Evolutionary conservation across 2,888 invertebrate genomes (phyloP).

Genomic region (Shargacucullia verbasci): DNA sequence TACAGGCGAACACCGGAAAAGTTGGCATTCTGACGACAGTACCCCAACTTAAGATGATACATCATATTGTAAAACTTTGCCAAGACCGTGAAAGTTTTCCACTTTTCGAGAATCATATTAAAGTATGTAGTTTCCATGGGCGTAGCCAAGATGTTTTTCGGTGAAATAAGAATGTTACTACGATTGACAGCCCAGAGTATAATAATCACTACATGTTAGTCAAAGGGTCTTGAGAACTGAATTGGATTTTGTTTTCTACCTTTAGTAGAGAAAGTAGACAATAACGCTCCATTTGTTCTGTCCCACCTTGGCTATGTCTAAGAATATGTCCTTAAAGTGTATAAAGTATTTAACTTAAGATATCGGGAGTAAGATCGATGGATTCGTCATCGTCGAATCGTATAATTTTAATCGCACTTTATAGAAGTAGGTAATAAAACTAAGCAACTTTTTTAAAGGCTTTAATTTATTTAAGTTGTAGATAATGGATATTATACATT

Average conservation of each 20-base stretch:
- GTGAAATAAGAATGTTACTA: not conserved
- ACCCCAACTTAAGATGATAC: constrained; percentile 76
- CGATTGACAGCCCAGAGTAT: not conserved
- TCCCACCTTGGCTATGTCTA: constrained; percentile 9
- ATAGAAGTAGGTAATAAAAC: constrained; percentile 31
- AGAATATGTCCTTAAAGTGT: constrained; percentile 15
- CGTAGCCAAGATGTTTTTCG: constrained; percentile 18
- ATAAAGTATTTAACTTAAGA: constrained; percentile 27
- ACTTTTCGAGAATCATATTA: constrained; percentile 23
- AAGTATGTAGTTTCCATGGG: constrained; percentile 20
- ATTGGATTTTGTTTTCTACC: not conserved
- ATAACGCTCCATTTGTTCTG: not conserved
- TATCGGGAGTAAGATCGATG: constrained; percentile 18
- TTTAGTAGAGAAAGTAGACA: not conserved
- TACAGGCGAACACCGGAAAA: constrained; percentile 81
- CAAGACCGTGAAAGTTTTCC: constrained; percentile 32
- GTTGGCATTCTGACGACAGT: constrained; percentile 87
- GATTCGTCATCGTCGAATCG: constrained; percentile 14
- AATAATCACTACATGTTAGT: not conserved
- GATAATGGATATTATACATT: constrained; percentile 61
- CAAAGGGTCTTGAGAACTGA: not conserved
- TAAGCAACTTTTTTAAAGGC: constrained; percentile 71
- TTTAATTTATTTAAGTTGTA: constrained; percentile 81
- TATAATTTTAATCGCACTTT: constrained; percentile 43
- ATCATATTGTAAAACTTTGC: constrained; percentile 13